Evolutionary conservation across 2,888 invertebrate species (phyloP).

Genomic region (Eledone cirrhosa): DNA sequence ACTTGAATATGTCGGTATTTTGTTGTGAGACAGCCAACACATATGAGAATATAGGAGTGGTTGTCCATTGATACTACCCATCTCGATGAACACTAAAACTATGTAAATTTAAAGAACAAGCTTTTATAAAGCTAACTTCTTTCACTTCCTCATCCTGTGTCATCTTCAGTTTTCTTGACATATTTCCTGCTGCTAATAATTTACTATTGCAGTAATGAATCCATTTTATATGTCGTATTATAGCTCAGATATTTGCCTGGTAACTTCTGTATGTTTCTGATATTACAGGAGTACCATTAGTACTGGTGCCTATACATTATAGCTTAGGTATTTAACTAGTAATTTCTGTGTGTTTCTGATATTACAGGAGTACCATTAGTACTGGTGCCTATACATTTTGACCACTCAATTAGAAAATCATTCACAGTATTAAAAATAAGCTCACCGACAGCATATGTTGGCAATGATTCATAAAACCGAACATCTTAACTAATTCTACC

Average conservation of each 20-base stretch:
- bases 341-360: too few relatives aligned
- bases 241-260: background rate
- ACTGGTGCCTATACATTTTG: background rate
- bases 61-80: background rate
- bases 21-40: background rate
- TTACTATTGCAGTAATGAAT: background rate
- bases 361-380: background rate
- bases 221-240: background rate
- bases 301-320: background rate
- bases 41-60: background rate
- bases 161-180: background rate
- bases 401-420: background rate
- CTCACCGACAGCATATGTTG: background rate
- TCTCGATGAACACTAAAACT: background rate
- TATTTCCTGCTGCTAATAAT: background rate
- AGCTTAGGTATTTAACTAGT: too few relatives aligned
- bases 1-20: constrained; percentile 9
- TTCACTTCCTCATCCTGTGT: background rate
- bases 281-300: background rate
- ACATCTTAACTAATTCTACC: background rate
- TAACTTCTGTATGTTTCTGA: background rate
- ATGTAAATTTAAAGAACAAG: background rate
- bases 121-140: constrained; percentile 2
- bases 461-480: background rate
- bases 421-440: background rate